Base-by-base conservation (phyloP, 2,888 invertebrate species). In the Tenodera sinensis region DNA sequence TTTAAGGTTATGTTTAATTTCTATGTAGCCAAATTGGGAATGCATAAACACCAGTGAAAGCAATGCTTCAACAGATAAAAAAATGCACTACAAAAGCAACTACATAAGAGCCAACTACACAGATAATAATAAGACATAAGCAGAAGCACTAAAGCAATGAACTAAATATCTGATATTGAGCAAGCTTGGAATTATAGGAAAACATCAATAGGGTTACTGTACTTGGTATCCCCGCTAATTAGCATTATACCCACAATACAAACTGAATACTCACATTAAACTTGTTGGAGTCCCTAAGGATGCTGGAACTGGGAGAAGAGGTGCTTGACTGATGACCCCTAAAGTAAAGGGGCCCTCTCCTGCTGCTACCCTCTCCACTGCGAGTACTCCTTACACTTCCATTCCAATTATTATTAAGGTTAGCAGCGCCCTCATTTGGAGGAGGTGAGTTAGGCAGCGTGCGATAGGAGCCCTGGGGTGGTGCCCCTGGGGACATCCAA, bases 201-300 rank as follows among this genome's bases (percentile, higher is more conserved):
- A 12, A 42, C 42, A 42, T 42, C 12, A 71, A 25, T 0, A 25
- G 20, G 54, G 4, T 20, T 71, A 71, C 54, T 71, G 25, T 71
- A 71, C 87, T 30, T 87, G 87, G 87, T 83, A 87, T 87, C 34
- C 30, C 81, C 81, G 82, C 28, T 25, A 27, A 82, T 81, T 28
- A 28, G 42, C 27, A 30, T 89, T 83, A 89, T 54, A 89, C 83
- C 71, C 87, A 89, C 42, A 90, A 88, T 84, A 90, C 90, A 89
- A 90, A 90, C 82, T 90, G 88, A 88, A 90, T 91, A 90, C 91
- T 91, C 87, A 91, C 91, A 89, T 90, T 90, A 88, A 89, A 89
- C 88, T 91, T 91, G 88, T 89, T 91, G 88, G 90, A 90, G 87
- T 91, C 91, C 86, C 90, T 90, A 88, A 90, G 90, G 83, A 90